A percentile compares a stretch with the other conserved stretches of the same genome.
Evolutionary conservation across 92 coral and sea anemone genomes (phyloP).

Genomic region (Anthopleura xanthogrammica): DNA sequence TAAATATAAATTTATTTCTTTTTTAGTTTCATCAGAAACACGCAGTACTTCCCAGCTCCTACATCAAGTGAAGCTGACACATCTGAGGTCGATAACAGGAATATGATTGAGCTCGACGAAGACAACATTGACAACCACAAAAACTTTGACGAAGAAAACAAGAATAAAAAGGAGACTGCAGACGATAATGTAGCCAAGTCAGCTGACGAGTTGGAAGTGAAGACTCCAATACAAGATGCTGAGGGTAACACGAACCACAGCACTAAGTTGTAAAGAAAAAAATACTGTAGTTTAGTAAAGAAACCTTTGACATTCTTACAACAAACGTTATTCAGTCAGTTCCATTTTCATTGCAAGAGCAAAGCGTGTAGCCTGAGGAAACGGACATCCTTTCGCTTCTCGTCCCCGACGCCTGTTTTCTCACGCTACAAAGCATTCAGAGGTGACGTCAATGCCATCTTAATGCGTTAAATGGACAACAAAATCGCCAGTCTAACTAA

Average conservation of each 20-base stretch:
- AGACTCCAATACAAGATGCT: neutral
- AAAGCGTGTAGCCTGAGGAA: too few relatives aligned
- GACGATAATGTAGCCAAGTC: neutral
- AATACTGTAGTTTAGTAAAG: too few relatives aligned
- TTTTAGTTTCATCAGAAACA: constrained; percentile 20
- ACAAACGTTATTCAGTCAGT: too few relatives aligned
- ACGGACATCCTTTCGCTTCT: too few relatives aligned
- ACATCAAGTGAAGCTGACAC: constrained; percentile 24
- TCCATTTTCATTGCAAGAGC: too few relatives aligned
- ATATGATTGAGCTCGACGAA: neutral
- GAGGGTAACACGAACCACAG: neutral
- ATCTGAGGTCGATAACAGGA: neutral
- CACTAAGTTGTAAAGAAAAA: neutral
- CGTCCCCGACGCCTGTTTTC: too few relatives aligned
- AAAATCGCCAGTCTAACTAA: too few relatives aligned
- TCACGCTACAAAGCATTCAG: too few relatives aligned
- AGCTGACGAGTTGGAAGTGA: neutral
- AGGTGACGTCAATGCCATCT: too few relatives aligned
- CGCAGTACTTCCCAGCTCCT: constrained; percentile 26
- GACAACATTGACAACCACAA: neutral
- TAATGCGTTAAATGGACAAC: too few relatives aligned
- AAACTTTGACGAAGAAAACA: neutral
- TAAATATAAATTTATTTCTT: too few relatives aligned
- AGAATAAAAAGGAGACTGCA: neutral
- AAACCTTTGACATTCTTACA: too few relatives aligned